A percentile compares a stretch with the other conserved stretches of the same genome.
phyloP scores from a whole-genome alignment of 1,140 invertebrate species.

The Solen grandis region DNA sequence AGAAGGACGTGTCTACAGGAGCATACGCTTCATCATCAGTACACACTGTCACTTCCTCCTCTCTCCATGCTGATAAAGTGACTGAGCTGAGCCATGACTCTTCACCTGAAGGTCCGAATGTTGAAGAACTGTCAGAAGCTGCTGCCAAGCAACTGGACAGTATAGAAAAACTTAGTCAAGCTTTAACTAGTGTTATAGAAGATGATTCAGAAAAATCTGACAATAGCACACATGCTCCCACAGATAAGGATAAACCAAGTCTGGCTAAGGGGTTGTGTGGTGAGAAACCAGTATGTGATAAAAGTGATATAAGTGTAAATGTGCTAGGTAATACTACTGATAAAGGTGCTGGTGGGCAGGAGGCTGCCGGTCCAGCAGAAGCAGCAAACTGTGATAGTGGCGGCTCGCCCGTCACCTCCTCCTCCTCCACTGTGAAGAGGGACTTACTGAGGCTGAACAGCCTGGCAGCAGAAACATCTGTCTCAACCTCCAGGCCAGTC shows the following conservation, averaged over 20 bases:
- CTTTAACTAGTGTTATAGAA: conserved; percentile 43
- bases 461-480: conserved; percentile 19
- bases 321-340: conserved; percentile 43
- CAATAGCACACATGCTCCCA: no score
- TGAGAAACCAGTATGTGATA: not conserved
- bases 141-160: conserved; percentile 45
- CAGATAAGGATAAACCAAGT: not conserved
- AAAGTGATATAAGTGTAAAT: no score
- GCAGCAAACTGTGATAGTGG: conserved; percentile 47
- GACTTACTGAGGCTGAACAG: conserved; percentile 57
- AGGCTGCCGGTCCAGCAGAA: not conserved
- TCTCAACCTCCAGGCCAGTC: conserved; percentile 36
- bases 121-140: conserved; percentile 40
- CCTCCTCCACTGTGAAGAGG: conserved; percentile 34
- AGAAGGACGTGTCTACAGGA: conserved; percentile 32
- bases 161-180: conserved; percentile 41
- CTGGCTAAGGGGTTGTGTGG: no score
- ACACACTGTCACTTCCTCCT: conserved; percentile 20
- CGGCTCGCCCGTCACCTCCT: conserved; percentile 7
- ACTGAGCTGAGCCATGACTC: not conserved
- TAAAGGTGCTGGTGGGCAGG: not conserved
- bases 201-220: not conserved
- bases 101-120: conserved; percentile 10
- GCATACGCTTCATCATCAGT: conserved; percentile 41
- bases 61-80: not conserved